These are phyloP conservation scores for Meloidogyne floridensis DNA, from an alignment of 1,140 invertebrate species.

Conservation along the genomic window DNA sequence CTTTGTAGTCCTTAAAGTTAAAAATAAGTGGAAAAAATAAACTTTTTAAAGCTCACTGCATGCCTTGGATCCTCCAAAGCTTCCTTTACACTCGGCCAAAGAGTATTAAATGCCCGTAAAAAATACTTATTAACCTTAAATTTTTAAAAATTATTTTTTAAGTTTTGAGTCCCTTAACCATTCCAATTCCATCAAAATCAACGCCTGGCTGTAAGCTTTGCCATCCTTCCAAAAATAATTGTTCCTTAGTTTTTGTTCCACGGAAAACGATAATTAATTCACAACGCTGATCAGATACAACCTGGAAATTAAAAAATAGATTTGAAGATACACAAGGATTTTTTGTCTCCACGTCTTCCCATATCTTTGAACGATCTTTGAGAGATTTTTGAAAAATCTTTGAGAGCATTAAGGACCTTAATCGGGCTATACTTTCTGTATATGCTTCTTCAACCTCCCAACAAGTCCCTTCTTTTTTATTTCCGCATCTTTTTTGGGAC, in stretches of 20 bases:
- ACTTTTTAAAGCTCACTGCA: constrained; percentile 20
- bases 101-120: constrained; percentile 38
- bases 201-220: constrained; percentile 45
- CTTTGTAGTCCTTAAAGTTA: constrained; percentile 26
- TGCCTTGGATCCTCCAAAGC: constrained; percentile 37
- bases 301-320: constrained; percentile 22
- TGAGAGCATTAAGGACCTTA: too few relatives aligned
- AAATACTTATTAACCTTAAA: constrained; percentile 56
- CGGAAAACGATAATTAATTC: constrained; percentile 53
- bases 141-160: background rate
- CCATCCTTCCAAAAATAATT: constrained; percentile 46
- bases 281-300: constrained; percentile 37
- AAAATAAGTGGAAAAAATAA: background rate
- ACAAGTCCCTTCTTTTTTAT: too few relatives aligned
- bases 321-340: constrained; percentile 22
- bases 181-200: constrained; percentile 52
- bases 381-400: too few relatives aligned
- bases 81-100: constrained; percentile 39
- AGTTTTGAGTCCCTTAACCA: constrained; percentile 35
- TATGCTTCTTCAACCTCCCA: too few relatives aligned
- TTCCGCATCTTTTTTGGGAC: too few relatives aligned
- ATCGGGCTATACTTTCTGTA: too few relatives aligned
- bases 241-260: constrained; percentile 52
- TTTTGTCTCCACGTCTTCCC: too few relatives aligned
- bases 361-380: too few relatives aligned